A percentile compares a stretch with the other conserved stretches of the same genome.
Evolutionary conservation across 2,888 invertebrate species (phyloP).

Genomic region (Autographa gamma): DNA sequence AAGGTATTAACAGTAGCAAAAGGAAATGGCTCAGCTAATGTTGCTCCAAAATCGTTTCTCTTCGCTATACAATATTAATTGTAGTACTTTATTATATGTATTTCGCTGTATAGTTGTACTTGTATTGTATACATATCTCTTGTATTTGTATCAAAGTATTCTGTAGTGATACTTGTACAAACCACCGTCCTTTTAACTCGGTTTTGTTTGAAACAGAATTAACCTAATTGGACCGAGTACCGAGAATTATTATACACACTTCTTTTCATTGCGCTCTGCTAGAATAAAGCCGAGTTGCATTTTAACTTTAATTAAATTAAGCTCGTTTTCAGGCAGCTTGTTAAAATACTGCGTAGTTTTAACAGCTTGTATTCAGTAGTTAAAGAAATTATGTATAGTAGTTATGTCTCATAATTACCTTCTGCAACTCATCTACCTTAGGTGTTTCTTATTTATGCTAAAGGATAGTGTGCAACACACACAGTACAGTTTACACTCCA

Average conservation of each 20-base stretch:
- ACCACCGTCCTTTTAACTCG: slow-evolving; percentile 6
- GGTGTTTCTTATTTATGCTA: too few relatives aligned
- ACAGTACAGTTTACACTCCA: too few relatives aligned
- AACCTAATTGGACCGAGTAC: slow-evolving; percentile 26
- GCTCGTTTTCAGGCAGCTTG: neutral
- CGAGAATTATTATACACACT: neutral
- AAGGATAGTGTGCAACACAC: too few relatives aligned
- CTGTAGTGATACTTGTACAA: neutral
- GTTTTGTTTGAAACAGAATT: slow-evolving; percentile 14
- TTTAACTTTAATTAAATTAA: slow-evolving; percentile 1
- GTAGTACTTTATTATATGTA: too few relatives aligned
- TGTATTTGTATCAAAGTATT: neutral
- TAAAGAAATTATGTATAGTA: too few relatives aligned
- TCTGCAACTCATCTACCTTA: too few relatives aligned
- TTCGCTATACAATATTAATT: too few relatives aligned
- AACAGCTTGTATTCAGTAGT: too few relatives aligned
- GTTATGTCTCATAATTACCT: too few relatives aligned
- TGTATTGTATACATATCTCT: neutral
- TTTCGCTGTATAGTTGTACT: neutral
- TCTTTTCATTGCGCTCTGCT: neutral
- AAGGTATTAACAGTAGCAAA: too few relatives aligned
- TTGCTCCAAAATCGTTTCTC: too few relatives aligned
- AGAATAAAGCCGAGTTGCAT: neutral
- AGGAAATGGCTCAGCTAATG: too few relatives aligned
- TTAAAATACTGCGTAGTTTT: neutral